Conservation (phyloP, 2,888 invertebrate species). For the Phlogophora meticulosa region DNA sequence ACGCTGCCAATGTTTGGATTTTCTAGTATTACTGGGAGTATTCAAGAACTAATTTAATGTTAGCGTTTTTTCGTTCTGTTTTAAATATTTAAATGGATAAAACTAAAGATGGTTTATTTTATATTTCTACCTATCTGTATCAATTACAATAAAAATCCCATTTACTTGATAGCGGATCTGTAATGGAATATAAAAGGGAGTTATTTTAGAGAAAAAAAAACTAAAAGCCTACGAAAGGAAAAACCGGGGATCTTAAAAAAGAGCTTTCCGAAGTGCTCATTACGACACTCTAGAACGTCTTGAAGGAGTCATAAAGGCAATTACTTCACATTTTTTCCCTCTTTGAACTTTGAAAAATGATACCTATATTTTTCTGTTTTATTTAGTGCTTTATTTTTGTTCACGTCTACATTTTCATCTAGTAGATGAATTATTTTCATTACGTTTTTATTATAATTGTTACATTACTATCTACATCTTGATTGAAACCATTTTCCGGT, state of each 20-base stretch:
- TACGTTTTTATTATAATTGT: constrained; percentile 19
- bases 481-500: not conserved
- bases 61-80: not conserved
- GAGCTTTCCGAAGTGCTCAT: constrained; percentile 77
- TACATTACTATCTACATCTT: constrained; percentile 4
- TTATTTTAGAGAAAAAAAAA: constrained; percentile 57
- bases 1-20: constrained; percentile 22
- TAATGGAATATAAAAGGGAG: constrained; percentile 64
- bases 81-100: not conserved
- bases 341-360: constrained; percentile 59
- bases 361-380: constrained; percentile 41
- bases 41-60: not conserved
- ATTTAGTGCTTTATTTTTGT: constrained; percentile 38
- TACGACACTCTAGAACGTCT: constrained; percentile 75
- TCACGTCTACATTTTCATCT: constrained; percentile 14
- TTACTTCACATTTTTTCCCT: constrained; percentile 73
- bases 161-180: constrained; percentile 53
- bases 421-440: constrained; percentile 20
- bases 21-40: constrained; percentile 5
- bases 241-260: constrained; percentile 72
- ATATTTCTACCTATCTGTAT: not conserved
- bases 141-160: constrained; percentile 55
- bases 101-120: not conserved
- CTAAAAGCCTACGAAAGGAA: constrained; percentile 68
- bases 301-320: constrained; percentile 78